A percentile compares a stretch with the other conserved stretches of the same genome.
These are phyloP conservation scores for Torymus texanus DNA, from an alignment of 2,888 invertebrate genomes.

Conservation along the genomic window DNA sequence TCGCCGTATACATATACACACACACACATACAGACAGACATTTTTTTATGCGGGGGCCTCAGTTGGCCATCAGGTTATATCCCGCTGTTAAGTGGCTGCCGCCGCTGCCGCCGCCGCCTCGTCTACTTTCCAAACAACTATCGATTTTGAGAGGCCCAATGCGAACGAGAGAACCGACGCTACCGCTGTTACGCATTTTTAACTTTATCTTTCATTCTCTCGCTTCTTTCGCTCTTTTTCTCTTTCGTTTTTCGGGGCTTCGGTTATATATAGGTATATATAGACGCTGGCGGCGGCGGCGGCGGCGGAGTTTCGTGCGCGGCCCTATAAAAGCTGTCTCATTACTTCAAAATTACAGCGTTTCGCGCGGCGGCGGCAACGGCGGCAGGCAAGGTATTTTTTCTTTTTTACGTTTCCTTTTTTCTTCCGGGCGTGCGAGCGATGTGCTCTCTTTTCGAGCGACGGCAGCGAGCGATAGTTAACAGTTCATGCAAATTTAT, in stretches of 20 bases:
- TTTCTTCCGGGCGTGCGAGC: neutral
- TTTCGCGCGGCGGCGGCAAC: neutral
- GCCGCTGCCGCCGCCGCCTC: slow-evolving; percentile 19
- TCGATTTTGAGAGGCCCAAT: slow-evolving; percentile 52
- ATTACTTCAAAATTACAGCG: slow-evolving; percentile 57
- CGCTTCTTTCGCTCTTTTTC: neutral
- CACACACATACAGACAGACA: too few relatives aligned
- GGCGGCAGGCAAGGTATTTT: slow-evolving; percentile 6
- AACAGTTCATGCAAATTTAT: slow-evolving; percentile 51
- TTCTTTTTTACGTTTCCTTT: slow-evolving; percentile 23
- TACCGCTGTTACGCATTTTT: slow-evolving; percentile 54
- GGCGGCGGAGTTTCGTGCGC: neutral
- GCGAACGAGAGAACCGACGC: slow-evolving; percentile 21
- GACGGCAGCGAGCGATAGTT: slow-evolving; percentile 19
- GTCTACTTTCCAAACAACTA: slow-evolving; percentile 60
- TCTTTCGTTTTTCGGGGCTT: neutral
- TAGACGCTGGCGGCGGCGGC: neutral
- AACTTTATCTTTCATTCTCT: slow-evolving; percentile 43
- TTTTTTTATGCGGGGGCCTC: too few relatives aligned
- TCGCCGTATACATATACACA: too few relatives aligned
- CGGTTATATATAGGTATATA: neutral
- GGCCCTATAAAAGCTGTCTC: slow-evolving; percentile 55
- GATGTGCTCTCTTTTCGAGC: too few relatives aligned
- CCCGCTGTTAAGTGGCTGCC: slow-evolving; percentile 57
- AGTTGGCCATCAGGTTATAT: slow-evolving; percentile 25